phyloP scores from a whole-genome alignment of 2,797 vertebrate genomes.

The Lacerta agilis region DNA sequence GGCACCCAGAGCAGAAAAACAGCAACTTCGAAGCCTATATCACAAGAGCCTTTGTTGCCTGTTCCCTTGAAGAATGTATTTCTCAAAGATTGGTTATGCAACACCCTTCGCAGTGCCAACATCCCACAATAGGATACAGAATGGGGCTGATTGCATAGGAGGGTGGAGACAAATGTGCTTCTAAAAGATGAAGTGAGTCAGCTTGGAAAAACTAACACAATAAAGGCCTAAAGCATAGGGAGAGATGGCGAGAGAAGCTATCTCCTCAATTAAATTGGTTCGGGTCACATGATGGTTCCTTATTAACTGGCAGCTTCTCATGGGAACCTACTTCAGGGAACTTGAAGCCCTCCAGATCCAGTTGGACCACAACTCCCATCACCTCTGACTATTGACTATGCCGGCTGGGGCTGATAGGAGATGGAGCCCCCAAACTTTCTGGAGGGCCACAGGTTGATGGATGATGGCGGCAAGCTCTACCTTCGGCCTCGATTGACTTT shows the following conservation, averaged over 20 bases:
- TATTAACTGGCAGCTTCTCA: constrained; percentile 3
- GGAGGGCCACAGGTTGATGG: background rate
- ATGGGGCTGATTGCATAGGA: constrained; percentile 26
- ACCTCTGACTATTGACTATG: background rate
- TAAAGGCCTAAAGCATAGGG: constrained; percentile 8
- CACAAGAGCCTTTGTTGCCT: constrained; percentile 30
- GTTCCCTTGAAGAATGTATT: constrained; percentile 1
- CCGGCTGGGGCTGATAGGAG: background rate
- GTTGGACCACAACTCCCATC: background rate
- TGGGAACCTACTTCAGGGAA: background rate
- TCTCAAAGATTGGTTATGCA: constrained; percentile 28
- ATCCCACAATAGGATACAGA: constrained; percentile 29
- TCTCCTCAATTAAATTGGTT: constrained; percentile 14
- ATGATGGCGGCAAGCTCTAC: background rate
- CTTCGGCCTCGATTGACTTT: too few relatives aligned
- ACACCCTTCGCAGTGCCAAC: constrained; percentile 15
- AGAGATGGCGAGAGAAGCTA: background rate
- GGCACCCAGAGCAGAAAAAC: background rate
- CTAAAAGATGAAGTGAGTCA: constrained; percentile 33
- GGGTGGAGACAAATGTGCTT: constrained; percentile 34
- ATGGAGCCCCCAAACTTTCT: background rate
- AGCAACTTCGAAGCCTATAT: background rate
- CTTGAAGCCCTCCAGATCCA: background rate
- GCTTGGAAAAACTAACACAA: constrained; percentile 17
- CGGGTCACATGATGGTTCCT: constrained; percentile 5